phyloP scores from a whole-genome alignment of 1,140 invertebrate species.

The Adoxophyes honmai region DNA sequence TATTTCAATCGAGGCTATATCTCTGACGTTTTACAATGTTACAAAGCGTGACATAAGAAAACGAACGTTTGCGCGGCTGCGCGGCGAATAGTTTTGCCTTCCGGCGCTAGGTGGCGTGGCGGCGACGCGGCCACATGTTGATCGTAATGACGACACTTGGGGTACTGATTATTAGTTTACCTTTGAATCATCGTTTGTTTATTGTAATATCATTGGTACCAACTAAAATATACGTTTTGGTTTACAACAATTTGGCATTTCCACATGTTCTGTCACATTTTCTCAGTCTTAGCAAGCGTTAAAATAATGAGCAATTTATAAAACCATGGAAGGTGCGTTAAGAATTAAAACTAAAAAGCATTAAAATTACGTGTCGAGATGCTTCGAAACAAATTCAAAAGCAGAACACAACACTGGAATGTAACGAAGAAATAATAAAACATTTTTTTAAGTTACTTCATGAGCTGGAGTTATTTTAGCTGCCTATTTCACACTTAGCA shows the following conservation, averaged over 20 bases:
- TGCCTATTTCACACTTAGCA: too few relatives aligned
- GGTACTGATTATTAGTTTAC: too few relatives aligned
- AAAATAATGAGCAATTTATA: constrained; percentile 20
- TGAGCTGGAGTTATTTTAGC: not conserved
- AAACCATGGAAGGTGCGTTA: not conserved
- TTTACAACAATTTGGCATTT: constrained; percentile 44
- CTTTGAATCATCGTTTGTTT: too few relatives aligned
- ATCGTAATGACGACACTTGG: too few relatives aligned
- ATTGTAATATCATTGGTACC: too few relatives aligned
- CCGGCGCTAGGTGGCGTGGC: too few relatives aligned
- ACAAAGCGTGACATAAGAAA: too few relatives aligned
- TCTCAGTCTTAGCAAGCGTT: constrained; percentile 41
- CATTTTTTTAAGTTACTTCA: not conserved
- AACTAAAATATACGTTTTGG: constrained; percentile 38
- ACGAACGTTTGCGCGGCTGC: too few relatives aligned
- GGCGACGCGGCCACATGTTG: too few relatives aligned
- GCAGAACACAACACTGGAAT: constrained; percentile 1
- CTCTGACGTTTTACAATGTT: too few relatives aligned
- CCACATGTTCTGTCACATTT: constrained; percentile 30
- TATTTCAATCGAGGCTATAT: too few relatives aligned
- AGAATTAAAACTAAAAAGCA: not conserved
- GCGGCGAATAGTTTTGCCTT: too few relatives aligned
- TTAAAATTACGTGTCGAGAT: not conserved
- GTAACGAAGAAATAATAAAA: constrained; percentile 1
- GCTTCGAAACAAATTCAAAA: not conserved